Base-by-base conservation (phyloP, 2,888 invertebrate genomes). In the Lasioglossum leucozonium region DNA sequence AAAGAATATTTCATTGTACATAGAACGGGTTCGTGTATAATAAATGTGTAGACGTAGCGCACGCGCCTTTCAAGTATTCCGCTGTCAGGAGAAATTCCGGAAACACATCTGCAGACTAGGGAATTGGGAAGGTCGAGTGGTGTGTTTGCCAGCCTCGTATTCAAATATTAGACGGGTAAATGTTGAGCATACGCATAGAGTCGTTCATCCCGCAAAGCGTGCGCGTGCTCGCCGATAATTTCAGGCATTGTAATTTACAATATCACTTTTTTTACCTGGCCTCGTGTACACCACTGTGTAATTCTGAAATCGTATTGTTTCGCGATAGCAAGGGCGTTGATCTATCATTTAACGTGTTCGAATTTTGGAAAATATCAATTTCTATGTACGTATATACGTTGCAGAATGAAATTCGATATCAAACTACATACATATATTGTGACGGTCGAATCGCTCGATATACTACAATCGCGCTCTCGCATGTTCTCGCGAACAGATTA, bases 131-230 rank as follows among this genome's bases (percentile, higher is more conserved):
- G 85, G 79, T 77, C 73, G 55, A 51, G 78, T 58, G 47, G 30
- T 34, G 30, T 34, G 85, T 85, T 85, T 86, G n/a, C 82, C 69
- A 55, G 22, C 42, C 86, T 62, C 77, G 44, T 86, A 79, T 71
- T 55, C 85, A 86, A 86, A 86, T 86, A 85, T 86, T 86, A 74
- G 82, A 67, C 58, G 51, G 10, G 78, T 44, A 86, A 86, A 86
- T 82, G 82, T 86, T 85, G 44, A 42, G n/a, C 16, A 30, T 22
- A 22, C 75, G n/a, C n/a, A n/a, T n/a, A 13, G 62, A 72, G 40
- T 58, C 58, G 67, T 75, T 85, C 77, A 72, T 81, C 55, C 74
- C 40, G 44, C 30, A 8, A 77, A 77, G 75, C 51, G 40, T n/a
- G n/a, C 22, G 8, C 58, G 71, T 37, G 26, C 26, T 42, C 4